These are phyloP conservation scores for Paramormyrops hopkinsi DNA, from an alignment of 2,797 vertebrate genomes.

Conservation along the genomic window DNA sequence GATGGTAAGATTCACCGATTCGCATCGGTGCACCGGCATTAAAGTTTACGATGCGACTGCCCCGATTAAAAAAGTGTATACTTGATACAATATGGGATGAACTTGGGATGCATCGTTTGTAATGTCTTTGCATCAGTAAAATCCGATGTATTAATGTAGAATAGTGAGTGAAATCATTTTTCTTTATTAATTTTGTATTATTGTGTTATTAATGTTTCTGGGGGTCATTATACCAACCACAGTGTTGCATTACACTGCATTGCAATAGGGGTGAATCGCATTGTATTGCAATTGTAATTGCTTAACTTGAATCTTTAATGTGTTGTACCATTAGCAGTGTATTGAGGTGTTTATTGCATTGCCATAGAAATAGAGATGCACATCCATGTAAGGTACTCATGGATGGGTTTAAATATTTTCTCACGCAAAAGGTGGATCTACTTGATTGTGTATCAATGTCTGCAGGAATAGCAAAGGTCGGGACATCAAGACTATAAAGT, in stretches of 20 bases:
- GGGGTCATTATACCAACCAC: neutral
- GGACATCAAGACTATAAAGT: conserved; percentile 99
- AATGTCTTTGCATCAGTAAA: neutral
- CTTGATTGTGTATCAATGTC: conserved; percentile 13
- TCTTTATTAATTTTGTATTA: neutral
- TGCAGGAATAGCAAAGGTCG: conserved; percentile 87
- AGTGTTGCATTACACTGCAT: neutral
- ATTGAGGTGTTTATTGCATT: neutral
- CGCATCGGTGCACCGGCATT: neutral
- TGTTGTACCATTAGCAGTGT: neutral
- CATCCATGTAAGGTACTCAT: neutral
- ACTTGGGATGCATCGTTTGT: neutral
- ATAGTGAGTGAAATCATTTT: neutral
- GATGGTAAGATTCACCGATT: neutral
- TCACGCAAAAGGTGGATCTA: conserved; percentile 10
- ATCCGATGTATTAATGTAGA: neutral
- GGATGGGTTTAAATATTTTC: neutral
- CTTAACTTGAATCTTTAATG: neutral
- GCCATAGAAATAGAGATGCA: neutral
- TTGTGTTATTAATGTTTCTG: neutral
- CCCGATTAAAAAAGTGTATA: neutral
- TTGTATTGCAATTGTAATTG: neutral
- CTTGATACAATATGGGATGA: neutral
- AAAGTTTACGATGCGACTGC: neutral
- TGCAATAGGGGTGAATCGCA: neutral